Evolutionary conservation across 2,888 invertebrate genomes (phyloP).

Genomic region (Caenorhabditis plicata): DNA sequence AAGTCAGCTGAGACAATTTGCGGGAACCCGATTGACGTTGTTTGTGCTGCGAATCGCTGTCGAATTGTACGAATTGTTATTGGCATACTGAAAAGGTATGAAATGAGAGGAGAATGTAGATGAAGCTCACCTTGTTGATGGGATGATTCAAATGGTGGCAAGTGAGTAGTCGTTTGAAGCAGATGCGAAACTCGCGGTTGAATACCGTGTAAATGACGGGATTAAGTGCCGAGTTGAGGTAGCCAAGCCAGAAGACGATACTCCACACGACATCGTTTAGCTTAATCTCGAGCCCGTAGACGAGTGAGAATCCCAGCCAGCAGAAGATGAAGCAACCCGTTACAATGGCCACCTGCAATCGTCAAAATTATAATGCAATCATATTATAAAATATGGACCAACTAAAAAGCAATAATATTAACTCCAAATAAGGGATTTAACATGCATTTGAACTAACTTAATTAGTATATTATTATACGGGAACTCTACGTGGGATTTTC

Average conservation of each 20-base stretch:
- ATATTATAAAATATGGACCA: no score
- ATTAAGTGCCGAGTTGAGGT: conserved; percentile 93
- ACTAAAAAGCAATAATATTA: no score
- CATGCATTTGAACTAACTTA: no score
- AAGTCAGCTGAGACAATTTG: no score
- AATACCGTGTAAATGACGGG: conserved; percentile 71
- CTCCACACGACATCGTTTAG: conserved; percentile 70
- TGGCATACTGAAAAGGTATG: conserved; percentile 41
- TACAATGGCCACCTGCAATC: conserved; percentile 75
- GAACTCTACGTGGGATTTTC: no score
- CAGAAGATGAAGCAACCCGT: conserved; percentile 94
- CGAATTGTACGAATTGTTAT: conserved; percentile 55
- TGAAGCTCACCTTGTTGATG: conserved; percentile 22
- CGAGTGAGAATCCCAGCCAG: conserved; percentile 88
- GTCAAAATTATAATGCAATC: no score
- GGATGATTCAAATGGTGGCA: conserved; percentile 61
- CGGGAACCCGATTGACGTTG: conserved; percentile 18
- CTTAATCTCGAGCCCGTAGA: conserved; percentile 58
- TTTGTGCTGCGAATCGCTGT: conserved; percentile 36
- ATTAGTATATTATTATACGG: no score
- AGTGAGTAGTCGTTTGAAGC: conserved; percentile 63
- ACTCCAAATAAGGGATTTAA: no score
- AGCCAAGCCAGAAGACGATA: conserved; percentile 92
- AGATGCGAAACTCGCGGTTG: conserved; percentile 63
- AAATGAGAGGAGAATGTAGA: not conserved